Evolutionary conservation across 1,140 invertebrate species (phyloP), one percentile per base, ranked within the genome.

Genomic region (Hestina assimilis): DNA sequence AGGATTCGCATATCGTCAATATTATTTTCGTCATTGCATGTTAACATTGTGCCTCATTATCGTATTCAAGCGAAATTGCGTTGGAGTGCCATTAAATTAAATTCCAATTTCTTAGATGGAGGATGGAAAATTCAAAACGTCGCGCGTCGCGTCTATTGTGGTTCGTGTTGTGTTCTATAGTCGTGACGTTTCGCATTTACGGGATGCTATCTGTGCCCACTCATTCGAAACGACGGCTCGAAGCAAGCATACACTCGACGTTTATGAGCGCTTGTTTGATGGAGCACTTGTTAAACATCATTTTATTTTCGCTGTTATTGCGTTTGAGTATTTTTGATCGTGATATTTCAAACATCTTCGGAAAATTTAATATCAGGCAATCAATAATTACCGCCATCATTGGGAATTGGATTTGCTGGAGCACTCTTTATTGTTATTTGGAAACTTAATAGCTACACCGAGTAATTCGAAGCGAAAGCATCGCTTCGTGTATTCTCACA

Each of bases 201-300:
- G 55, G 28, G 26, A 42, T 33, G 46, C 47, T 51, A 58, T 58
- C 47, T 52, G 41, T 50, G 56, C 48, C 56, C 48, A 52, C 56
- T 59, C 55, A 58, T 51, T 50, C 48, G 48, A 51, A 46, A 29
- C 56, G 56, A 52, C 56, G 41, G 28, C 48, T 59, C 35, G 48
- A 46, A 29, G 55, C 24, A 50, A 58, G 55, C 46, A 50, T 45
- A 55, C 46, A 57, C 54, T 58, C 51, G 55, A 58, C 55, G 41
- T 50, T 58, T 50, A 57, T 43, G 55, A 58, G 46, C 55, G 48
- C 46, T 43, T 33, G 19, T 23, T 31, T 58, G 46, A 50, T 51
- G 55, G 46, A 50, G 55, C 29, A 50, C 40, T 51, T 50, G 55
- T 58, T 58, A 51, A 41, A 29, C 19, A 28, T 58, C 20, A 21